Base-by-base conservation (phyloP, 53 echinoderm and acorn worm genomes). In the Actinopyga echinites region DNA sequence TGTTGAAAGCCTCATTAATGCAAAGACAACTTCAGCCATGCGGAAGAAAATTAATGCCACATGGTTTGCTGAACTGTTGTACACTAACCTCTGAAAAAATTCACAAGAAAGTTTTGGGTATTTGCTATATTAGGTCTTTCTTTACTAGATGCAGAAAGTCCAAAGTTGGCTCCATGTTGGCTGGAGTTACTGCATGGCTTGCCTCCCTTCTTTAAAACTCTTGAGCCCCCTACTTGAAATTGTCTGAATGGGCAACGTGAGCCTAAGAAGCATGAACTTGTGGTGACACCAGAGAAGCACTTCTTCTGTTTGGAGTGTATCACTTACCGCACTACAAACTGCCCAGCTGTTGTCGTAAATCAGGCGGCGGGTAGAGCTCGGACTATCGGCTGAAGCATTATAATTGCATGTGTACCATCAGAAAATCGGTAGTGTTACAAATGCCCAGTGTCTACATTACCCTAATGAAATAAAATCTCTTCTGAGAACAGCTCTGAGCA, bases 401-500 rank as follows among this genome's bases (percentile, higher is more conserved):
- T 71, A 71, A 71, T 71, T 71, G 71, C 71, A 34, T 71, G 71
- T 71, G 71, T 40, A 44, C 38, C 38, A 17, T 25, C 40, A 71
- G n/a, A 42, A 68, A 71, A 71, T 44, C 71, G 71, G 71, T 71
- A 71, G 42, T 38, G 71, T 71, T 71, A 71, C 71, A 71, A 71
- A 71, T 71, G 71, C 26, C 71, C 71, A 71, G 40, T 71, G 37
- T 71, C 71, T 71, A 71, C 71, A 71, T 71, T 36, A 71, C 71
- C 71, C 71, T 71, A 71, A 71, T 71, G 71, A 71, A 71, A 71
- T 71, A 45, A 71, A 71, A 71, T 71, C 71, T 44, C 42, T 71
- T 42, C 71, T 71, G 71, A 71, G 71, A 40, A 71, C 71, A 42
- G 71, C 71, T 71, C 42, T n/a, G 15, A 71, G 71, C 71, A 71